These are phyloP conservation scores for Lypha dubia DNA, from an alignment of 2,888 invertebrate species.

Conservation along the genomic window DNA sequence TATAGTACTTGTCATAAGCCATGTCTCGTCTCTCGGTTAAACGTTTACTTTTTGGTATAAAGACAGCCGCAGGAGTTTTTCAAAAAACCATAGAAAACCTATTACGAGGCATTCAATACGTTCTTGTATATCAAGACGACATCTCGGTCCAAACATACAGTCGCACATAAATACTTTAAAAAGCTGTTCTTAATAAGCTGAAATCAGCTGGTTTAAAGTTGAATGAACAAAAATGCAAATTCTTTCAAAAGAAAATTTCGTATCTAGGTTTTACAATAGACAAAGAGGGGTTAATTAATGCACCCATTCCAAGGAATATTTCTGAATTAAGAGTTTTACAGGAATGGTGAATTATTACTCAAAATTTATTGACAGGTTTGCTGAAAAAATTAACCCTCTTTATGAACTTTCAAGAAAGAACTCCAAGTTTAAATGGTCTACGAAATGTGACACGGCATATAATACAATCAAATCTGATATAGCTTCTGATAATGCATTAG, in stretches of 20 bases:
- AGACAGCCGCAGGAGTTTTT: too few relatives aligned
- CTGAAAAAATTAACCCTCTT: slow-evolving; percentile 23
- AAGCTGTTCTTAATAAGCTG: too few relatives aligned
- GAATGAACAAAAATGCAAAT: background rate
- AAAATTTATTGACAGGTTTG: slow-evolving; percentile 35
- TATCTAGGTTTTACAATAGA: background rate
- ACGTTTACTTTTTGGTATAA: too few relatives aligned
- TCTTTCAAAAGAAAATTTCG: background rate
- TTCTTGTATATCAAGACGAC: too few relatives aligned
- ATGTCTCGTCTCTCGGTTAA: too few relatives aligned
- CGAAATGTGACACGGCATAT: slow-evolving; percentile 25
- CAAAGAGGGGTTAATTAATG: background rate
- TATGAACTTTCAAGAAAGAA: slow-evolving; percentile 41
- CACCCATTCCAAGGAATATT: slow-evolving; percentile 35
- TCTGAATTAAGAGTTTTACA: slow-evolving; percentile 24
- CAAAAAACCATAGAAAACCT: too few relatives aligned
- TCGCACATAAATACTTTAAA: background rate
- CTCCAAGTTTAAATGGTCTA: slow-evolving; percentile 39
- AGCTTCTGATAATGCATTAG: slow-evolving; percentile 22
- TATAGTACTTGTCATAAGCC: too few relatives aligned
- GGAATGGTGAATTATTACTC: slow-evolving; percentile 48
- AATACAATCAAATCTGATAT: slow-evolving; percentile 23
- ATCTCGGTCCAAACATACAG: too few relatives aligned
- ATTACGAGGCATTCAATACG: too few relatives aligned
- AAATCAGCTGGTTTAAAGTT: too few relatives aligned